These are phyloP conservation scores for Meta bourneti DNA, from an alignment of 2,888 invertebrate genomes.

Conservation along the genomic window DNA sequence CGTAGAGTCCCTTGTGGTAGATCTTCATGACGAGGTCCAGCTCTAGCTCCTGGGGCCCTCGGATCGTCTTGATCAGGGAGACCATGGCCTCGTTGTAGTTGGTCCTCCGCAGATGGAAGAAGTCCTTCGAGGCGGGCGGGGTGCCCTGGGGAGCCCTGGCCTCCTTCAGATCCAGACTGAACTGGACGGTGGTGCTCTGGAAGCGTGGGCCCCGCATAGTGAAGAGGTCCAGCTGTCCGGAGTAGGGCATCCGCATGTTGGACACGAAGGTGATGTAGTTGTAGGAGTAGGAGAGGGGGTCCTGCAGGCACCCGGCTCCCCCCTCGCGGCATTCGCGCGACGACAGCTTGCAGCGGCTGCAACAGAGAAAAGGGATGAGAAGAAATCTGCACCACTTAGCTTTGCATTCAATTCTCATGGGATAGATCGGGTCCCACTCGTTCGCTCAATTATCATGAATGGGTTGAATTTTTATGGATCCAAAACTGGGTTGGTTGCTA, in stretches of 20 bases:
- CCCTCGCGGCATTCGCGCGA: constrained; percentile 87
- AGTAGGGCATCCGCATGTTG: constrained; percentile 86
- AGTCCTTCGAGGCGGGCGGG: constrained; percentile 78
- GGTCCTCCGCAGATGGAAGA: constrained; percentile 81
- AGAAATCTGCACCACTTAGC: neutral
- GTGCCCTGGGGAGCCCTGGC: constrained; percentile 83
- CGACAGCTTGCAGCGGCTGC: constrained; percentile 89
- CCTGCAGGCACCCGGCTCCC: constrained; percentile 88
- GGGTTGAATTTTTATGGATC: too few species aligned
- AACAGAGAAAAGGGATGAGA: constrained; percentile 78
- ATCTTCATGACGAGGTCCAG: constrained; percentile 92
- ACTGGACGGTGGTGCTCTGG: constrained; percentile 87
- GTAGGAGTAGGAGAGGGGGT: constrained; percentile 92
- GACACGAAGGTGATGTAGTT: constrained; percentile 96
- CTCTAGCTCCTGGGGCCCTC: constrained; percentile 95
- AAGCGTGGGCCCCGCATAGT: constrained; percentile 91
- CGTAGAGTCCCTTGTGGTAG: constrained; percentile 87
- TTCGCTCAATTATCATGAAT: too few species aligned
- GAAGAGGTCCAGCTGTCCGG: constrained; percentile 88
- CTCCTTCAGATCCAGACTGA: constrained; percentile 86
- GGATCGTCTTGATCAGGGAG: constrained; percentile 87
- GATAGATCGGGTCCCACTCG: too few species aligned
- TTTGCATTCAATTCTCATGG: neutral
- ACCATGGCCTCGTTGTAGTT: constrained; percentile 88
- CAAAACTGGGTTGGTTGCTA: too few species aligned